Conservation (phyloP, 2,113 vertebrate genomes). For the Pygoscelis adeliae region DNA sequence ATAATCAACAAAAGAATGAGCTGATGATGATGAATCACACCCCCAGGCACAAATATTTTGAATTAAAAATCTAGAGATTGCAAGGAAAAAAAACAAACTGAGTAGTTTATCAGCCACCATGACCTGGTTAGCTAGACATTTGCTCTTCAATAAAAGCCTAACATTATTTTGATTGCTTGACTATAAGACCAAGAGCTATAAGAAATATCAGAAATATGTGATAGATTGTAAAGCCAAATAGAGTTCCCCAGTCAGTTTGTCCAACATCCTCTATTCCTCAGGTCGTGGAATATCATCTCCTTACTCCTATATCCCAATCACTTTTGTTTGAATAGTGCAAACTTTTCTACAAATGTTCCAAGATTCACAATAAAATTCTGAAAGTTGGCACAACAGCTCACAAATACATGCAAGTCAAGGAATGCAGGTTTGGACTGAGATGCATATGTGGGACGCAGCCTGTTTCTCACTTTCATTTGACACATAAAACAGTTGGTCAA, state of each 20-base stretch:
- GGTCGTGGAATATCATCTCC: background rate
- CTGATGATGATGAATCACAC: background rate
- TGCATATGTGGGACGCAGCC: accelerated
- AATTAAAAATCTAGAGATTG: background rate
- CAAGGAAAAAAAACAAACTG: background rate
- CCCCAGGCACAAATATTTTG: background rate
- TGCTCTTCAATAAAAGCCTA: background rate
- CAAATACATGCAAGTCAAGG: background rate
- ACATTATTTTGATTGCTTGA: background rate
- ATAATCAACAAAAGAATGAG: background rate
- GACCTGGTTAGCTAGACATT: background rate
- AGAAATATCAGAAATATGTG: background rate
- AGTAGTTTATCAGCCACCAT: background rate
- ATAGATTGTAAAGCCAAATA: background rate
- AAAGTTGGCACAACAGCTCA: background rate
- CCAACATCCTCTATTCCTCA: background rate
- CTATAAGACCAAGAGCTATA: background rate
- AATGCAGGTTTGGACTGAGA: background rate
- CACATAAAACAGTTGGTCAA: background rate
- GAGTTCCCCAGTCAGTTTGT: background rate
- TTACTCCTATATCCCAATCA: background rate
- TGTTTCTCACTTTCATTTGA: background rate
- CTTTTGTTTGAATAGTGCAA: background rate
- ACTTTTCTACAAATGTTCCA: background rate
- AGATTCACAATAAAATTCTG: background rate